phyloP scores from a whole-genome alignment of 2,888 invertebrate species.

The Falcaria lacertinaria region DNA sequence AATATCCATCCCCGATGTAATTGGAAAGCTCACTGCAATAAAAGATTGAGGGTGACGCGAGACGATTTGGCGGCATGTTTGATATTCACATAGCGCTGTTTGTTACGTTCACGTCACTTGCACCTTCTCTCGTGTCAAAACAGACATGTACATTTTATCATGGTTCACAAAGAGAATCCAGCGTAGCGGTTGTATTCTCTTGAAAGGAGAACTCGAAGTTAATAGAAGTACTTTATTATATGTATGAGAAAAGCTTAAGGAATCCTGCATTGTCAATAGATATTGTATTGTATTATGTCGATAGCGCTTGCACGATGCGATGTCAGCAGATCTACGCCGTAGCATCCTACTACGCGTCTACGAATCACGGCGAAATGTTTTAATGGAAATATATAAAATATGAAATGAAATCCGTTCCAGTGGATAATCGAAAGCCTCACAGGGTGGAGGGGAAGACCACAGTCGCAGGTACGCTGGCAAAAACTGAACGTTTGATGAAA shows the following conservation, averaged over 20 bases:
- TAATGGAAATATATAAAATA: constrained; percentile 32
- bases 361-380: constrained; percentile 21
- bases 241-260: neutral
- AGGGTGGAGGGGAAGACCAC: constrained; percentile 34
- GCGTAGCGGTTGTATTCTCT: too few relatives aligned
- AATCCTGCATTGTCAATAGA: neutral
- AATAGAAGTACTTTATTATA: too few relatives aligned
- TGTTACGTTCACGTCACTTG: neutral
- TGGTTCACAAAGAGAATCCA: too few relatives aligned
- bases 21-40: constrained; percentile 63
- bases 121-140: neutral
- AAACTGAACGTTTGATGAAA: constrained; percentile 17
- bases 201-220: too few relatives aligned
- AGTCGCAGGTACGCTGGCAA: constrained; percentile 23
- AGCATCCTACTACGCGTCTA: neutral
- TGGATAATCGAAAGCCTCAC: constrained; percentile 38
- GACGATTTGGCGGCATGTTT: constrained; percentile 37
- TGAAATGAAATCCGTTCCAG: constrained; percentile 30
- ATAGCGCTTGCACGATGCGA: neutral
- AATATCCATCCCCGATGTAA: constrained; percentile 57
- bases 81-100: constrained; percentile 26
- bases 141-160: neutral
- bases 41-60: constrained; percentile 49
- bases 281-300: neutral
- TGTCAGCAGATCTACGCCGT: neutral